Conservation (phyloP, 53 echinoderm and acorn worm species). For the Astropecten irregularis region DNA sequence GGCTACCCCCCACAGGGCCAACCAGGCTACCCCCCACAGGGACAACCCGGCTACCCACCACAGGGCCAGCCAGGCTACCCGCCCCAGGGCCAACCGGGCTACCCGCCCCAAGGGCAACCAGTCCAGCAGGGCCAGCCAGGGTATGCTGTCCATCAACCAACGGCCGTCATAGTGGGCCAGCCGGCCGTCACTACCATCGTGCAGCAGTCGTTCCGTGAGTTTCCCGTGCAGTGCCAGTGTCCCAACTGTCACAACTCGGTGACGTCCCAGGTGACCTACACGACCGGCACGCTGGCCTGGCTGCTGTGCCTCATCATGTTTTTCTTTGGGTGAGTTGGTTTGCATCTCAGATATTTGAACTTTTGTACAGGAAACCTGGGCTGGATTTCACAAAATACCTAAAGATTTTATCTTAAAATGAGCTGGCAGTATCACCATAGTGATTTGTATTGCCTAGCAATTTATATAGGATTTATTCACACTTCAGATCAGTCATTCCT, state of each 20-base stretch:
- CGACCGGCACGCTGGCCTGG: slow-evolving; percentile 86
- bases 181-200: slow-evolving; percentile 65
- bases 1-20: slow-evolving; percentile 49
- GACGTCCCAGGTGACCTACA: slow-evolving; percentile 75
- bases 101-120: slow-evolving; percentile 36
- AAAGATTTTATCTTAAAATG: background rate
- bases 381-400: too few relatives aligned
- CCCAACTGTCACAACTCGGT: slow-evolving; percentile 80
- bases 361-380: background rate
- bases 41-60: slow-evolving; percentile 58
- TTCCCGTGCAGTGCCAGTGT: slow-evolving; percentile 69
- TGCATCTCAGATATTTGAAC: too few relatives aligned
- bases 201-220: slow-evolving; percentile 65
- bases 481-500: too few relatives aligned
- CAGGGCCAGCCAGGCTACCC: slow-evolving; percentile 60
- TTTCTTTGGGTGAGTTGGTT: slow-evolving; percentile 76
- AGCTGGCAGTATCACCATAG: background rate
- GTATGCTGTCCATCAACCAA: background rate
- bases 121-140: slow-evolving; percentile 33
- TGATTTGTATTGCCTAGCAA: too few relatives aligned
- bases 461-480: too few relatives aligned
- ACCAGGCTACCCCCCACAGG: slow-evolving; percentile 60
- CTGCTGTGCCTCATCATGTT: slow-evolving; percentile 83
- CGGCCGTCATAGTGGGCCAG: slow-evolving; percentile 58
- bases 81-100: slow-evolving; percentile 44